phyloP scores from a whole-genome alignment of 2,113 vertebrate species.

The Arizona elegans region DNA sequence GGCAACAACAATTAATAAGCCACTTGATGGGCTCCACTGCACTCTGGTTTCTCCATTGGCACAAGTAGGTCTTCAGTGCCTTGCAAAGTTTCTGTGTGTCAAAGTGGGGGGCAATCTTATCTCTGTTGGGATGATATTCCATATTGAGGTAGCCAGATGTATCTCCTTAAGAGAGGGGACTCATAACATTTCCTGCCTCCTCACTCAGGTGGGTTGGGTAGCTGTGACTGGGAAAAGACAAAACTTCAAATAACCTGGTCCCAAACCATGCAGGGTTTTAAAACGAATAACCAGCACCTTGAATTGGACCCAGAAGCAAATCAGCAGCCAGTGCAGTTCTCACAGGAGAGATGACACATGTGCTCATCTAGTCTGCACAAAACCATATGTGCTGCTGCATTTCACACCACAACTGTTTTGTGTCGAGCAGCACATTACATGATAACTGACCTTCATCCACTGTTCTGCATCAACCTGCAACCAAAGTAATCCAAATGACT shows the following conservation, averaged over 20 bases:
- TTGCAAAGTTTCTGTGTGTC: no score
- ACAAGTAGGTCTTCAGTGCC: no score
- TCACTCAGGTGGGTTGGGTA: no score
- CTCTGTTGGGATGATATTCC: no score
- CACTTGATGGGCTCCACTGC: not conserved
- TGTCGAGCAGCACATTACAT: conserved; percentile 29
- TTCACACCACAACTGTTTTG: not conserved
- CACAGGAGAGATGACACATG: not conserved
- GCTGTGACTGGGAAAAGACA: not conserved
- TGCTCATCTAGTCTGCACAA: not conserved
- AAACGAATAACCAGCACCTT: not conserved
- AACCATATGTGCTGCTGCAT: not conserved
- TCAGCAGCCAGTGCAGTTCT: not conserved
- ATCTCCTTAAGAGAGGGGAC: no score
- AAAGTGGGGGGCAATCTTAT: no score
- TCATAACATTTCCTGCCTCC: no score
- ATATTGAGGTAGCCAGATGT: no score
- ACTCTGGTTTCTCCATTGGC: no score
- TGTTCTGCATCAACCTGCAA: not conserved
- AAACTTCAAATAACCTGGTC: not conserved
- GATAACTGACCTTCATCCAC: not conserved
- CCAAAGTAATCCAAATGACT: not conserved
- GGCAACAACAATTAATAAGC: not conserved
- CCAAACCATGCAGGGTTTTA: not conserved
- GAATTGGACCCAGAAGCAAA: not conserved